Evolutionary conservation across 2,888 invertebrate species (phyloP).

Genomic region (Girardia tigrina): DNA sequence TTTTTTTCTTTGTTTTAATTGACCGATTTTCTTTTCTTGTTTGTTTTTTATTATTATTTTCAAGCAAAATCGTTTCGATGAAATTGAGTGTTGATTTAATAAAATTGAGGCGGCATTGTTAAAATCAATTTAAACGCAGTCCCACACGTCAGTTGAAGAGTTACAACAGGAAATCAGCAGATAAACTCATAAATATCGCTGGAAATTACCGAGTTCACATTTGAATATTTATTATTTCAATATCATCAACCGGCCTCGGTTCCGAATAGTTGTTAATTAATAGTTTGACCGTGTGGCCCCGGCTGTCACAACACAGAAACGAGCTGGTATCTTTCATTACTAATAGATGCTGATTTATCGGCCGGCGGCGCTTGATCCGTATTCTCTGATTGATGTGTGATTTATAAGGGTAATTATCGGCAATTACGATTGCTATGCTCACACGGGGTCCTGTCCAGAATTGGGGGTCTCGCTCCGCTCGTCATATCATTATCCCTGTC

Average conservation of each 20-base stretch:
- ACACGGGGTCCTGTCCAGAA: slow-evolving; percentile 12
- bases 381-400: slow-evolving; percentile 13
- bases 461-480: background rate
- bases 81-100: too few species aligned
- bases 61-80: too few species aligned
- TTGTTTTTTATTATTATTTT: too few species aligned
- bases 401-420: slow-evolving; percentile 19
- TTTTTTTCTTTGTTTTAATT: too few species aligned
- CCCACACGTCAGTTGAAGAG: slow-evolving; percentile 9
- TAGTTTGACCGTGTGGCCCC: slow-evolving; percentile 14
- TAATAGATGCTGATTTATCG: slow-evolving; percentile 17
- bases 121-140: background rate
- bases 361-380: background rate
- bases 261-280: background rate
- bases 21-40: too few species aligned
- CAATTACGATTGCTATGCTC: slow-evolving; percentile 20
- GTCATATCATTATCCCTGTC: slow-evolving; percentile 11
- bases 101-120: background rate
- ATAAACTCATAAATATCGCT: slow-evolving; percentile 16
- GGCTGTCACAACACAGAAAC: background rate
- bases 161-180: slow-evolving; percentile 2
- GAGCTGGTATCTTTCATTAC: background rate
- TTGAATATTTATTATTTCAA: slow-evolving; percentile 15
- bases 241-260: background rate
- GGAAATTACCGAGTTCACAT: background rate